phyloP scores from a whole-genome alignment of 2,797 vertebrate species.

The Myotis daubentonii region DNA sequence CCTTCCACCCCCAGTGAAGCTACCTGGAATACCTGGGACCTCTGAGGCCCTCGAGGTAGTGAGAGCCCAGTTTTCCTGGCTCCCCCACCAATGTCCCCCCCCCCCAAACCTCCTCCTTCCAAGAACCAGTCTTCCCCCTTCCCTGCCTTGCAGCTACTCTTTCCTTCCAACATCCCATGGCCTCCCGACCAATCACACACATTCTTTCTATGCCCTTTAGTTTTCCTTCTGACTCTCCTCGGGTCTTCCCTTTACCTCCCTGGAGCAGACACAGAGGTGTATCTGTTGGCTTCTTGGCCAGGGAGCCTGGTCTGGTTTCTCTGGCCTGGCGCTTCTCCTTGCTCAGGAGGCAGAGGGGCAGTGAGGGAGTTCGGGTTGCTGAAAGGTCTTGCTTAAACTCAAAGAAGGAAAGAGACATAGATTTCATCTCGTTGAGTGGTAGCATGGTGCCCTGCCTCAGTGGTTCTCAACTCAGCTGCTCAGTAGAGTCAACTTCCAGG shows the following conservation, averaged over 20 bases:
- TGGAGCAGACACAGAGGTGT: not conserved
- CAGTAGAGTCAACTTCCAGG: not conserved
- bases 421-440: not conserved
- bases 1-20: not conserved
- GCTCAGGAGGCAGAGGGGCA: not conserved
- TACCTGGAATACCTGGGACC: not conserved
- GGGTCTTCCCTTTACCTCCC: not conserved
- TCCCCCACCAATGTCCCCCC: not conserved
- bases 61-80: not conserved
- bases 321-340: not conserved
- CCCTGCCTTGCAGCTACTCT: not conserved
- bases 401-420: not conserved
- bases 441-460: rapidly evolving
- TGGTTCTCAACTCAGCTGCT: not conserved
- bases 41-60: rapidly evolving
- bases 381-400: not conserved
- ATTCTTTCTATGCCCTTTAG: not conserved
- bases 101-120: not conserved
- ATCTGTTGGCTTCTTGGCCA: not conserved
- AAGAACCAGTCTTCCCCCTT: not conserved
- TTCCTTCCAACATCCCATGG: not conserved
- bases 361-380: not conserved
- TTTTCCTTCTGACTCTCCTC: conserved; percentile 30
- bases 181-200: not conserved
- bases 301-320: not conserved